A percentile compares a stretch with the other conserved stretches of the same genome.
These are phyloP conservation scores for Podocnemis expansa DNA, from an alignment of 2,113 vertebrate genomes.

Conservation along the genomic window DNA sequence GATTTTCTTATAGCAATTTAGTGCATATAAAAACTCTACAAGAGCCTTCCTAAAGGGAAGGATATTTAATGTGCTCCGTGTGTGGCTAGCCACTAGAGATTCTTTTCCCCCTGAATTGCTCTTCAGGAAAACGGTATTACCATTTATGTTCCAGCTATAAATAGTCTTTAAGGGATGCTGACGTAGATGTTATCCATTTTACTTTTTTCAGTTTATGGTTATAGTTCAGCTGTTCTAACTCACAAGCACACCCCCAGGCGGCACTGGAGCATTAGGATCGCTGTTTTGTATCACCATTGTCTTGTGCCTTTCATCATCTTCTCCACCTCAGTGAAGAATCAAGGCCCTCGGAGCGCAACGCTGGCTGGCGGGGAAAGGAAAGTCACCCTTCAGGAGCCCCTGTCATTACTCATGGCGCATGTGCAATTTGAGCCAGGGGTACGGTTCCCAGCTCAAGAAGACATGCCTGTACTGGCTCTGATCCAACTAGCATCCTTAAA, in stretches of 20 bases:
- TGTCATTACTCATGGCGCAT: not conserved
- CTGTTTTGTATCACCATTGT: not conserved
- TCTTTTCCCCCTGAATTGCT: not conserved
- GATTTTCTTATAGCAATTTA: not conserved
- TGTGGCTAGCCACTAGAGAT: not conserved
- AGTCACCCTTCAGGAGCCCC: not conserved
- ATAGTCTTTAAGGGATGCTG: not conserved
- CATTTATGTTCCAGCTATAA: not conserved
- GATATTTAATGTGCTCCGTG: not conserved
- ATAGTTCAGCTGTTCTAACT: not conserved
- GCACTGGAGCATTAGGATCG: not conserved
- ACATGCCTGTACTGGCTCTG: not conserved
- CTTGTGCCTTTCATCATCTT: not conserved
- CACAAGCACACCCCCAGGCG: not conserved
- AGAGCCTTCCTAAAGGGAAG: not conserved
- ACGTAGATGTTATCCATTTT: not conserved
- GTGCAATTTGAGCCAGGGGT: not conserved
- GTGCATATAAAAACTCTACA: not conserved
- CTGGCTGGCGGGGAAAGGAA: not conserved
- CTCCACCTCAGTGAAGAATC: not conserved
- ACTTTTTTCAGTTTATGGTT: not conserved
- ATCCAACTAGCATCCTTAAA: not conserved
- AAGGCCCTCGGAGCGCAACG: not conserved
- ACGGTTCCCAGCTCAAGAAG: not conserved
- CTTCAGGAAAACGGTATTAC: not conserved